Evolutionary conservation across 2,888 invertebrate species (phyloP), one percentile per base, ranked within the genome.

Genomic region (Octonoba sinensis): DNA sequence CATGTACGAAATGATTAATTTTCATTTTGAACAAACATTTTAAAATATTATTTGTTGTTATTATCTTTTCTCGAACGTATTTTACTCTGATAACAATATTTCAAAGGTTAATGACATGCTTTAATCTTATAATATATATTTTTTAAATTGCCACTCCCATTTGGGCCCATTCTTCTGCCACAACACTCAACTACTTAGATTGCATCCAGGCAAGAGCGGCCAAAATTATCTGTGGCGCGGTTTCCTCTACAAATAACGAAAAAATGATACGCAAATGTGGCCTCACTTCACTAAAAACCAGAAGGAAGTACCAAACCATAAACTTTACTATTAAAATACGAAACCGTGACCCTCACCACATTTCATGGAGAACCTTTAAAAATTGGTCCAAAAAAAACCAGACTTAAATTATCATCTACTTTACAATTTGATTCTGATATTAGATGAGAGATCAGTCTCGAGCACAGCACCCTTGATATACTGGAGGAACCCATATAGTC

Each of bases 121-220:
- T n/a, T n/a, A n/a, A n/a, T n/a, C n/a, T n/a, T n/a, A n/a, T n/a
- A n/a, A n/a, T n/a, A n/a, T n/a, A n/a, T n/a, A n/a, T n/a, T n/a
- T n/a, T n/a, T n/a, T n/a, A n/a, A n/a, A n/a, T n/a, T 27, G 27
- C 27, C 27, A 27, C 27, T n/a, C 60, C 60, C n/a, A 59, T 22
- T 59, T n/a, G 60, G 60, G 60, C n/a, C n/a, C 60, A 59, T 22
- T 6, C 60, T 59, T 59, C 60, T 59, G 60, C 22, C 60, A 59
- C 60, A 59, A 22, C 60, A 59, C 60, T 59, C 60, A 1, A 59
- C 18, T 59, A 59, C 22, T 59, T 59, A 8, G 60, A 59, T 59
- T 3, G 60, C 60, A 59, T 59, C 22, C 60, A 59, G 60, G 60
- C 60, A 6, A 59, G 60, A 59, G 60, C 60, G 3, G 60, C 60